phyloP scores from a whole-genome alignment of 2,113 vertebrate species.

The Proterorhinus semilunaris region DNA sequence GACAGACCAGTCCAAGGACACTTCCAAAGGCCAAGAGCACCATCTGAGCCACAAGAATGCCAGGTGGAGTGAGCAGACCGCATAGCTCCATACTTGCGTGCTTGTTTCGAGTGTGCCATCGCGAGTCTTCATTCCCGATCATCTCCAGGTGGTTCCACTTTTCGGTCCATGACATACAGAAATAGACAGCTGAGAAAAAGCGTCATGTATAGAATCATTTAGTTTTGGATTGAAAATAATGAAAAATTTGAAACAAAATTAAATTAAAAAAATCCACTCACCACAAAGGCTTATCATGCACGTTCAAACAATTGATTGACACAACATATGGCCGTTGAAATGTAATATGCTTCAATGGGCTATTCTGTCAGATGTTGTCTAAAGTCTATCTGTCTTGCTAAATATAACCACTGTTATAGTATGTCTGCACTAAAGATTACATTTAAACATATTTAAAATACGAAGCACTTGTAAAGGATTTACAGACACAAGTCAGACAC shows the following conservation, averaged over 20 bases:
- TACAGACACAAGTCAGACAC: no score
- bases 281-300: background rate
- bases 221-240: background rate
- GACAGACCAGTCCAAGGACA: slow-evolving; percentile 38
- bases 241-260: background rate
- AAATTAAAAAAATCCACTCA: background rate
- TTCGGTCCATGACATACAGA: slow-evolving; percentile 2
- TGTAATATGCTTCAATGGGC: background rate
- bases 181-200: slow-evolving; percentile 16
- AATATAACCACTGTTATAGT: background rate
- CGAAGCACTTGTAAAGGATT: no score
- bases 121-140: slow-evolving; percentile 19
- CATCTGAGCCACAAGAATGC: background rate
- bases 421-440: no score
- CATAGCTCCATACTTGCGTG: background rate
- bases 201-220: slow-evolving; percentile 18
- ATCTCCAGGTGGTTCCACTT: slow-evolving; percentile 26
- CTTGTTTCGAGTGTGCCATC: slow-evolving; percentile 12
- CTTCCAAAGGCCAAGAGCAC: slow-evolving; percentile 3
- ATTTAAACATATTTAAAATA: no score
- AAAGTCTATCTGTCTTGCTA: background rate
- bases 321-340: background rate
- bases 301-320: background rate
- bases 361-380: background rate
- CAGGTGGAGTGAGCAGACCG: slow-evolving; percentile 1